Conservation (phyloP, 1,140 invertebrate species). For the Zaprionus ornatus region DNA sequence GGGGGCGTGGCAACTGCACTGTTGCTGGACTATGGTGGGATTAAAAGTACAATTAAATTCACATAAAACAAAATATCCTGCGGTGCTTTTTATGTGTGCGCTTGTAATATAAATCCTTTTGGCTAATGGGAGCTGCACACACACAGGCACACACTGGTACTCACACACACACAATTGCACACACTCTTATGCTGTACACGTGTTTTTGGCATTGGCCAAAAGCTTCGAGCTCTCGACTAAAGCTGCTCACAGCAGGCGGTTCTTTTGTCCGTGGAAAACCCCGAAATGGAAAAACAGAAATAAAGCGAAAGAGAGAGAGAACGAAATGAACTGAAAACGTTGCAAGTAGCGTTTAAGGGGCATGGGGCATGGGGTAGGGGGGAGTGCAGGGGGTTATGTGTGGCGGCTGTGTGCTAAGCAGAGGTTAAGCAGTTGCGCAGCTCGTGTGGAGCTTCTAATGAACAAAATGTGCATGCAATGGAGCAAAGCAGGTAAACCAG, state of each 20-base stretch:
- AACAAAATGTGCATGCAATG: constrained; percentile 61
- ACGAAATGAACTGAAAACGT: constrained; percentile 62
- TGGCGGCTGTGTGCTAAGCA: constrained; percentile 26
- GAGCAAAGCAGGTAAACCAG: constrained; percentile 21
- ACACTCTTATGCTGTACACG: constrained; percentile 6
- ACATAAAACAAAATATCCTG: constrained; percentile 82
- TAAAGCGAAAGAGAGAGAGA: constrained; percentile 1
- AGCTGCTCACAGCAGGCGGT: constrained; percentile 65
- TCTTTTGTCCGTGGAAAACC: constrained; percentile 37
- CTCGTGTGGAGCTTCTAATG: constrained; percentile 66
- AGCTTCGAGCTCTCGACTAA: constrained; percentile 52
- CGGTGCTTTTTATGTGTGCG: constrained; percentile 76
- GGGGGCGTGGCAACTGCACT: neutral
- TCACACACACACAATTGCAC: neutral
- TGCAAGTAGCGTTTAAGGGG: constrained; percentile 40
- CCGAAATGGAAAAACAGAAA: constrained; percentile 30
- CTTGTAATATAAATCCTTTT: constrained; percentile 78
- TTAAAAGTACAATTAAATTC: constrained; percentile 82
- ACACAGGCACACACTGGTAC: constrained; percentile 16
- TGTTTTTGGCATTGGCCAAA: constrained; percentile 53
- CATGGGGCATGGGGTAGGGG: neutral
- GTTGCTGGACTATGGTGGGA: constrained; percentile 43
- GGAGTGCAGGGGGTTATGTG: neutral
- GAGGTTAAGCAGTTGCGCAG: constrained; percentile 49
- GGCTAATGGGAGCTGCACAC: constrained; percentile 66